Base-by-base conservation (phyloP, 2,888 invertebrate species). In the Esperia sulphurella region DNA sequence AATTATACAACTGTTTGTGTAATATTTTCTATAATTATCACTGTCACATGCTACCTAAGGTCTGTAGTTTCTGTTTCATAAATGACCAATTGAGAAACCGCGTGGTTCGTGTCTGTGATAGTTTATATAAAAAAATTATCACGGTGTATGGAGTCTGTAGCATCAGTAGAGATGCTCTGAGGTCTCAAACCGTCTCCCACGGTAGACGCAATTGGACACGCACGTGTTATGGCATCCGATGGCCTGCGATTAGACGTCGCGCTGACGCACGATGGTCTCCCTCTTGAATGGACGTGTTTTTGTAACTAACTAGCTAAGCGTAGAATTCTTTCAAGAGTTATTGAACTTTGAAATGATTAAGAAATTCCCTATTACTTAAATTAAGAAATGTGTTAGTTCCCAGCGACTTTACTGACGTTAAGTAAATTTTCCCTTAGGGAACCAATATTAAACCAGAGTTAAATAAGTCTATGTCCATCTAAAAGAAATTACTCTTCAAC, bases 211-310 rank as follows among this genome's bases (percentile, higher is more conserved):
- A 87, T 88, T 85, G 71, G 84, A 80, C 76, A 80, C 83, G 85
- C 86, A 85, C 88, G 87, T 87, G 87, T 78, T 75, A 73, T 74
- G 70, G 83, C 84, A 87, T 85, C 79, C 78, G 86, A 88, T 87
- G 82, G 75, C 73, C 78, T 60, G 60, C 75, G 82, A 80, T 80
- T 79, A 78, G 65, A 63, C 61, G 65, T 61, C 56, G 65, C 69
- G 77, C 76, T 79, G 83, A 81, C 79, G 81, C 76, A 79, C 21
- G 69, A 69, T 68, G 66, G 64, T 59, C 55, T 62, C 54, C 54
- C 65, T 60, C 65, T 69, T 80, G 63, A 83, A 81, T 82, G 82
- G 60, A 83, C 86, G 84, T 86, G 88, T 81, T 87, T 86, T 81
- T 83, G 66, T 72, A 61, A 51, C 63, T 85, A 86, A 87, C 82